Base-by-base conservation (phyloP, 2,888 invertebrate genomes). In the Autographa pulchrina region DNA sequence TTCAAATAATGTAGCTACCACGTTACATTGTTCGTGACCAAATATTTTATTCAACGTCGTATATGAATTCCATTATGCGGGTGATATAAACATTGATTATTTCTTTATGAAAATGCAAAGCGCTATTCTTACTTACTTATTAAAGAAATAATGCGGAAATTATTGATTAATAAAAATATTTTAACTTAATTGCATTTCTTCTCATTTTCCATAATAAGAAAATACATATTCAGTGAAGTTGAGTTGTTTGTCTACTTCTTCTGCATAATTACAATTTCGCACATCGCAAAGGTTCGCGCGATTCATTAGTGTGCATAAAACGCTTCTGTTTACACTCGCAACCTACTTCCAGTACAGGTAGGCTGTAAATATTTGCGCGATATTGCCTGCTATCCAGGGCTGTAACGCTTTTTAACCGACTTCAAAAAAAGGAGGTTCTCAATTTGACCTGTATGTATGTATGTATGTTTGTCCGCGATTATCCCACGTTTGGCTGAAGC, bases 231-330 rank as follows among this genome's bases (percentile, higher is more conserved):
- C 38, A 48, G n/a, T 48, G n/a, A 48, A n/a, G 48, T 48, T 62
- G 56, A 56, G 25, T 61, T 16, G 14, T 59, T 14, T 62, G n/a
- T 41, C 8, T 52, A 65, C 18, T 63, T 75, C 18, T 65, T 68
- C 35, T 31, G n/a, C 59, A 8, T 64, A 68, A 72, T 80, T 59
- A 66, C 58, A 72, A 60, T 43, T 68, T 48, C 3, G 48, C n/a
- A 65, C 35, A 70, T 43, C 65, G 67, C n/a, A 63, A 31, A 18
- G 61, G 70, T 69, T 69, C 13, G 25, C 58, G 35, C n/a, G 41
- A 72, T 77, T 81, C 74, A 76, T 81, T 74, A 81, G 74, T 77
- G 74, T 43, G 67, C 69, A 77, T 80, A 76, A 85, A 82, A 69
- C 72, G 62, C 38, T 65, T 32, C 62, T 83, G 68, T 77, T 85